Evolutionary conservation across 2,113 vertebrate genomes (phyloP), one percentile per base, ranked within the genome.

Genomic region (Cygnus atratus): DNA sequence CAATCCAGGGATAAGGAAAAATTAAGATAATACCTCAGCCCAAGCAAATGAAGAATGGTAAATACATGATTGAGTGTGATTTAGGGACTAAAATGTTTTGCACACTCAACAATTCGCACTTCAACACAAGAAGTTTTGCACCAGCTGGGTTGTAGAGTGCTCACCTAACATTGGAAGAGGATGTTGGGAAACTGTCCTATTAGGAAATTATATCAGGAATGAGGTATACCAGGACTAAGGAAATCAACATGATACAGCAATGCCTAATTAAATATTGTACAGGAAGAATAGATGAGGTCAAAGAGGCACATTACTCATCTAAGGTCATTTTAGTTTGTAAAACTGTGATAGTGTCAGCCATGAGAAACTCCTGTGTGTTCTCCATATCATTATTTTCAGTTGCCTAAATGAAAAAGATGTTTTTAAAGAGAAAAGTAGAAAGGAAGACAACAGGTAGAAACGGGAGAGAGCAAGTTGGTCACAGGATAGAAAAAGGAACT

Each of bases 201-300:
- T n/a, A 71, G 91, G 88, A 93, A 96, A 72, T 92, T 46, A 55
- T 63, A 20, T 72, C 85, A 93, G 76, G 70, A 73, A 86, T 41
- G 29, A 54, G 28, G 5, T 20, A 4, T 31, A 78, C 46, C 46
- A 48, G 48, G 48, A 50, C 48, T 12, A 50, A 88, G 58, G 66
- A 88, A 92, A 62, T 11, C 0, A 0, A n/a, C 8, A 20, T 1
- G 1, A 48, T 13, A 2, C 31, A 55, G 35, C 71, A 28, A 54
- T 57, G 84, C 61, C 43, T 84, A 62, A 35, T 70, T 78, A 8
- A 50, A 85, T 81, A 16, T 26, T 31, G 35, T 28, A 13, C 79
- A 71, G 82, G 79, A 90, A 66, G 71, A 55, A 6, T 3, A 13
- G 20, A 13, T 22, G 48, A 80, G 35, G 21, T 41, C 46, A 28